phyloP scores from a whole-genome alignment of 1,140 invertebrate genomes.

The Solen grandis region DNA sequence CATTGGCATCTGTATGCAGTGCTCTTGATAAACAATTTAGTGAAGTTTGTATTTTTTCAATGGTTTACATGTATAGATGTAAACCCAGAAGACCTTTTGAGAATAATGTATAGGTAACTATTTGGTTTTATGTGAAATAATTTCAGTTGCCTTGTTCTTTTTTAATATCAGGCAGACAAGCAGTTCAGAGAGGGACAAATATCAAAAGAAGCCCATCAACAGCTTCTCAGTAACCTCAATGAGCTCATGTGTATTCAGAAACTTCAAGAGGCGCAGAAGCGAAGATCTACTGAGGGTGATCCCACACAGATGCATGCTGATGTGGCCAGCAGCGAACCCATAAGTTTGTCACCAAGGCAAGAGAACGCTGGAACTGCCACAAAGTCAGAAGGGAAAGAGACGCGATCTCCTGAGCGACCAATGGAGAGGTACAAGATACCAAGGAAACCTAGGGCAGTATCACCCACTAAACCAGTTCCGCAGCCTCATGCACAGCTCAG shows the following conservation, averaged over 20 bases:
- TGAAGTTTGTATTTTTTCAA: no score
- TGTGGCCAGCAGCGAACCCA: no score
- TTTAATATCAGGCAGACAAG: slow-evolving; percentile 87
- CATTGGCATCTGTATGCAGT: no score
- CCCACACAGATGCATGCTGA: not conserved
- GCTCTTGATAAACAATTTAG: no score
- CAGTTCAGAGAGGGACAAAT: slow-evolving; percentile 89
- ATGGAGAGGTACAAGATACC: slow-evolving; percentile 44
- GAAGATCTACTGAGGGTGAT: slow-evolving; percentile 9
- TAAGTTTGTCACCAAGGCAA: no score
- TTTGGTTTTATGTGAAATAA: no score
- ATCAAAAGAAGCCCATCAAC: slow-evolving; percentile 89
- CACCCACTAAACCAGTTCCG: not conserved
- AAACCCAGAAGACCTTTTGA: no score
- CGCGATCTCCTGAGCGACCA: slow-evolving; percentile 36
- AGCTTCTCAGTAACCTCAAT: slow-evolving; percentile 86
- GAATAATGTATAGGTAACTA: no score
- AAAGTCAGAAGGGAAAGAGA: not conserved
- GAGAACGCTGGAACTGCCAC: no score
- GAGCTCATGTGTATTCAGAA: slow-evolving; percentile 90
- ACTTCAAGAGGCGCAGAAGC: slow-evolving; percentile 41
- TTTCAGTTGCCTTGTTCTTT: no score
- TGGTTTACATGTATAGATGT: no score
- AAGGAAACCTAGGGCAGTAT: slow-evolving; percentile 2
- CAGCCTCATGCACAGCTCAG: not conserved